These are phyloP conservation scores for Amphiprion percula DNA, from an alignment of 2,113 vertebrate species.

Conservation along the genomic window DNA sequence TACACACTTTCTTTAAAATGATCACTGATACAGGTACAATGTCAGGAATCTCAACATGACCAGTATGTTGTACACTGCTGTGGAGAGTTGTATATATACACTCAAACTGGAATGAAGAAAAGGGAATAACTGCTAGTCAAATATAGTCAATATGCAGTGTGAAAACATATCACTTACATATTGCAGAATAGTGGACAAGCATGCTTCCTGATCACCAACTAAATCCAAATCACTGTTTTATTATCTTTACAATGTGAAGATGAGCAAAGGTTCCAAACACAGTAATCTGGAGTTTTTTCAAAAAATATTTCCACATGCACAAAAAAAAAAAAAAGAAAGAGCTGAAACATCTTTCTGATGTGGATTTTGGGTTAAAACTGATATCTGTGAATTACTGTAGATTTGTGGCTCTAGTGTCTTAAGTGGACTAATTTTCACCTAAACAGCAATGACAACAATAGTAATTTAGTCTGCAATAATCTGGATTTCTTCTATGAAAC, in stretches of 20 bases:
- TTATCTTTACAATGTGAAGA: background rate
- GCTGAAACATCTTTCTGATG: no score
- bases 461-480: background rate
- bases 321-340: no score
- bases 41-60: no score
- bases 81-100: no score
- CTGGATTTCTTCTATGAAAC: no score
- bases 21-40: background rate
- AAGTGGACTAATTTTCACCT: slow-evolving; percentile 62
- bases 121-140: slow-evolving; percentile 7
- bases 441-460: slow-evolving; percentile 9
- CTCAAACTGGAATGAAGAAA: slow-evolving; percentile 23
- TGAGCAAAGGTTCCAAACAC: no score
- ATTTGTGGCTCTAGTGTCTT: slow-evolving; percentile 70
- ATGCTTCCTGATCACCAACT: background rate
- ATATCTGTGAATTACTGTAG: slow-evolving; percentile 18
- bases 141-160: background rate
- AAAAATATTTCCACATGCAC: background rate
- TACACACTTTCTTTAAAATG: background rate
- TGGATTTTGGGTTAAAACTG: slow-evolving; percentile 5
- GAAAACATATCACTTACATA: slow-evolving; percentile 3
- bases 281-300: background rate
- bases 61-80: no score
- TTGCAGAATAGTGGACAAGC: background rate
- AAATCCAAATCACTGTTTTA: background rate